Evolutionary conservation across 2,797 vertebrate species (phyloP).

Genomic region (Parambassis ranga): DNA sequence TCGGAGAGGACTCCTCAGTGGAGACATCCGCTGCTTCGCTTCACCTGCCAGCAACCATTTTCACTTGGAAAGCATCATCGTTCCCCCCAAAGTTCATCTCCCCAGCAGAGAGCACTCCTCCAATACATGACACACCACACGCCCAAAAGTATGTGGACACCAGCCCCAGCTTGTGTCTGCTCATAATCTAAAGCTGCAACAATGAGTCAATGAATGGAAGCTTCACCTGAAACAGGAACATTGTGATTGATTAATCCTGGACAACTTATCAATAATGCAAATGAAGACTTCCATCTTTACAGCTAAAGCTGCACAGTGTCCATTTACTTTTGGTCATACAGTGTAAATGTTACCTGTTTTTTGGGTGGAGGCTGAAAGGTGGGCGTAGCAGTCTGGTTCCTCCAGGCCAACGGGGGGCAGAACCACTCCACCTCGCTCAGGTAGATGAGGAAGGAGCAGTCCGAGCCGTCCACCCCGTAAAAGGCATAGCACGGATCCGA

Average conservation of each 20-base stretch:
- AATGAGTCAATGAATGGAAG: too few species aligned
- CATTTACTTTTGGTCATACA: too few species aligned
- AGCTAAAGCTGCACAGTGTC: too few species aligned
- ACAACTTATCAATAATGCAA: too few species aligned
- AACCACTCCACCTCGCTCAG: conserved; percentile 98
- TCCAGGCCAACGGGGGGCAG: conserved; percentile 90
- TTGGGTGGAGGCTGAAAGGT: conserved; percentile 74
- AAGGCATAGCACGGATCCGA: conserved; percentile 96
- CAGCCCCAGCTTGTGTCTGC: too few species aligned
- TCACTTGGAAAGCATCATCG: neutral
- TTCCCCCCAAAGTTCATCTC: neutral
- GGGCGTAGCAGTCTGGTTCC: conserved; percentile 83
- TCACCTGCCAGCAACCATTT: neutral
- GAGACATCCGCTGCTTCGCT: neutral
- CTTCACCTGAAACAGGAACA: too few species aligned
- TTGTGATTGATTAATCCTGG: too few species aligned
- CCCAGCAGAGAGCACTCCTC: too few species aligned
- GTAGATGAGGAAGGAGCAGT: conserved; percentile 96
- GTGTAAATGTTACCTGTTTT: conserved; percentile 84
- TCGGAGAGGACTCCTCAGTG: neutral
- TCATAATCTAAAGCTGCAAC: too few species aligned
- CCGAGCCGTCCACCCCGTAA: conserved; percentile 94
- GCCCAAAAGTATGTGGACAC: too few species aligned
- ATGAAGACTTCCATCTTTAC: too few species aligned
- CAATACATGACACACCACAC: too few species aligned